Evolutionary conservation across 1,140 invertebrate species (phyloP).

Genomic region (Drosophila sp.): DNA sequence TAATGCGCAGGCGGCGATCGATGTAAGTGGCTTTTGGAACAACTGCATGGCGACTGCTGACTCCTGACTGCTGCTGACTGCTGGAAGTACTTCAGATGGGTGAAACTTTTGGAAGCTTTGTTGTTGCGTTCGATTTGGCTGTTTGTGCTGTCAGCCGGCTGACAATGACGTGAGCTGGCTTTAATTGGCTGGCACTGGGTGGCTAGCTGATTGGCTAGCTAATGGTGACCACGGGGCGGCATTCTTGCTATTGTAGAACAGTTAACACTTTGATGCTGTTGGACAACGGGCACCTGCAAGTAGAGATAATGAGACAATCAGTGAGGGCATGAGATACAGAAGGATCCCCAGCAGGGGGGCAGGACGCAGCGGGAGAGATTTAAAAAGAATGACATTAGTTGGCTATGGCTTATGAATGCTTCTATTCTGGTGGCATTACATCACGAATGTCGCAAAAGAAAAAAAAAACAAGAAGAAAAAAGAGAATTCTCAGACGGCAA

Average conservation of each 20-base stretch:
- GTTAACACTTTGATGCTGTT: slow-evolving; percentile 43
- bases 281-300: slow-evolving; percentile 40
- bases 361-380: not conserved
- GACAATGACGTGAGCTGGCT: not conserved
- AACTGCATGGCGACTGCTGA: slow-evolving; percentile 47
- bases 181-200: not conserved
- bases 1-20: slow-evolving; percentile 50
- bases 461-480: not conserved
- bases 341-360: not conserved
- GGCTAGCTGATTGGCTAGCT: slow-evolving; percentile 22
- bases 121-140: slow-evolving; percentile 71
- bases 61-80: slow-evolving; percentile 15
- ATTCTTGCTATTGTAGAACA: slow-evolving; percentile 34
- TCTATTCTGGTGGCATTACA: slow-evolving; percentile 54
- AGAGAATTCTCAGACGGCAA: slow-evolving; percentile 24
- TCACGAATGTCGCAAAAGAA: slow-evolving; percentile 45
- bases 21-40: slow-evolving; percentile 45
- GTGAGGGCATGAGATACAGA: not conserved
- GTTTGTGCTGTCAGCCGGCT: slow-evolving; percentile 39
- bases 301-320: not conserved
- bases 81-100: slow-evolving; percentile 60
- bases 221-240: slow-evolving; percentile 24
- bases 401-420: slow-evolving; percentile 19
- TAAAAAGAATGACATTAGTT: slow-evolving; percentile 29
- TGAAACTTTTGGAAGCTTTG: slow-evolving; percentile 60